A percentile compares a stretch with the other conserved stretches of the same genome.
Conservation (phyloP, 2,113 vertebrate genomes). For the Lepus americanus region DNA sequence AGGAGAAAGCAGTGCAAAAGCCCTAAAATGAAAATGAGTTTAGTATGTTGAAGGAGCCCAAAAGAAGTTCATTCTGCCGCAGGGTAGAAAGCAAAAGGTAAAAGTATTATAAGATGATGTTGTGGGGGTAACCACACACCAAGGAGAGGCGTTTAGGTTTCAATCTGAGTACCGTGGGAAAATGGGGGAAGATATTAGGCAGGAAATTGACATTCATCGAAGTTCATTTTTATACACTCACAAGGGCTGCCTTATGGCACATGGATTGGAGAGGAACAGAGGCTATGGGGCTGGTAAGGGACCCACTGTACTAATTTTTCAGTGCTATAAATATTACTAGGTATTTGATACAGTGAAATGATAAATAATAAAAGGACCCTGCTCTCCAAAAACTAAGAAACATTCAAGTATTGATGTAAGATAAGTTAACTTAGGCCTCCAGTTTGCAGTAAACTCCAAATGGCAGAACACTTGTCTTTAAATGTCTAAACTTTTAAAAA, state of each 20-base stretch:
- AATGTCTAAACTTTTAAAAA: constrained; percentile 13
- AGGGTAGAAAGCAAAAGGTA: neutral
- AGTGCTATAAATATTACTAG: neutral
- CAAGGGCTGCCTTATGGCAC: neutral
- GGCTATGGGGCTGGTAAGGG: neutral
- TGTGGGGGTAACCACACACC: neutral
- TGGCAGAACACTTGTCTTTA: neutral
- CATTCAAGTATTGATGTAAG: neutral
- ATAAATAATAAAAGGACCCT: neutral
- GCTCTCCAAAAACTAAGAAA: neutral
- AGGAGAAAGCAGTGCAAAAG: neutral
- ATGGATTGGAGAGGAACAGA: neutral
- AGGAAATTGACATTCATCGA: neutral
- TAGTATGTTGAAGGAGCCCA: neutral
- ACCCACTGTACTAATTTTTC: neutral
- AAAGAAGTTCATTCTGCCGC: neutral
- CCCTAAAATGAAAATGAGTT: neutral
- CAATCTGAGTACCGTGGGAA: neutral
- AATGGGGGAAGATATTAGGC: neutral
- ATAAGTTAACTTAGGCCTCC: neutral
- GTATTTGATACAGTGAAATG: neutral
- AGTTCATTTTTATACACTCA: neutral
- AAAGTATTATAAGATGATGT: neutral
- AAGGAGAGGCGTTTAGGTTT: neutral
- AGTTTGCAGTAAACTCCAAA: neutral